Conservation (phyloP, 2,113 vertebrate genomes). For the Thunnus thynnus region DNA sequence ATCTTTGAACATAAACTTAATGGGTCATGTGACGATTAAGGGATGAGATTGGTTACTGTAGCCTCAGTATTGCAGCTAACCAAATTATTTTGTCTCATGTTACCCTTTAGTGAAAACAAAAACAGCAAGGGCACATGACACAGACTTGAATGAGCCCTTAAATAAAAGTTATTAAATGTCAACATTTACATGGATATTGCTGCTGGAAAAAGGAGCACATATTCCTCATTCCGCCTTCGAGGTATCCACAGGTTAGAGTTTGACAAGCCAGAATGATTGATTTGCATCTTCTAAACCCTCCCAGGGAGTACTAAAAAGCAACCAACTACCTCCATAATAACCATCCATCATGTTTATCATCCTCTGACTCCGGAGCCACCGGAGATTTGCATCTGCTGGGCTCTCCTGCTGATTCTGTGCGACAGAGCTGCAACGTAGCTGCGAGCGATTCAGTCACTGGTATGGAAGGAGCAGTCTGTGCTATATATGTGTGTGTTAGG, state of each 20-base stretch:
- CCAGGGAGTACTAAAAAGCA: constrained; percentile 15
- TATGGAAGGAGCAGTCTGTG: constrained; percentile 19
- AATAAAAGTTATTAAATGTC: not conserved
- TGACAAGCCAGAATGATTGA: constrained; percentile 15
- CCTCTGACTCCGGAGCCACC: constrained; percentile 22
- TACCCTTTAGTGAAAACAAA: not conserved
- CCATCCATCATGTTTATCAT: constrained; percentile 48
- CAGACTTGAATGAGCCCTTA: not conserved
- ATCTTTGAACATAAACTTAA: not conserved
- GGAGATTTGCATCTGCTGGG: constrained; percentile 23
- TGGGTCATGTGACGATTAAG: not conserved
- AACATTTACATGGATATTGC: not conserved
- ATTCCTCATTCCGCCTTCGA: not conserved
- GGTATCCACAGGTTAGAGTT: not conserved
- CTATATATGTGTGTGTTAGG: constrained; percentile 11
- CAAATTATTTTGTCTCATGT: not conserved
- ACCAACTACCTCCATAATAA: not conserved
- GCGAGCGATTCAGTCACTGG: constrained; percentile 4
- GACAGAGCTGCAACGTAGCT: constrained; percentile 33
- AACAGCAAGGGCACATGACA: not conserved
- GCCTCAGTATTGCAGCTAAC: not conserved
- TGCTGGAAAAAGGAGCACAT: not conserved
- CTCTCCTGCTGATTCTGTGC: constrained; percentile 47
- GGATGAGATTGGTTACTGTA: not conserved
- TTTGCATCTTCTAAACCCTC: constrained; percentile 14